Evolutionary conservation across 2,113 vertebrate species (phyloP), one percentile per base, ranked within the genome.

Genomic region (Sapayoa aenigma): DNA sequence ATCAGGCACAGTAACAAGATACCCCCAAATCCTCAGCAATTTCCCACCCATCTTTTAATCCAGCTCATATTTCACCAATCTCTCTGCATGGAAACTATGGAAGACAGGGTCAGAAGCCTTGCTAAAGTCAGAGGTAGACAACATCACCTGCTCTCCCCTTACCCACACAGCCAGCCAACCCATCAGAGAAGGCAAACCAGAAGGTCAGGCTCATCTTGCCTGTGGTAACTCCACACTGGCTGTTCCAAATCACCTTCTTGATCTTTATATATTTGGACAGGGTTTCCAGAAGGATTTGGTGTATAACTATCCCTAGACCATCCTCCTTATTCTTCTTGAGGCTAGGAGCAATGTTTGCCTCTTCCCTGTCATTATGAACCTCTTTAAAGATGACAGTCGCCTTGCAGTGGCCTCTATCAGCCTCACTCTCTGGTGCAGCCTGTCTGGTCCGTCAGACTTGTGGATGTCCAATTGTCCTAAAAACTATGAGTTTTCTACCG

Each of bases 361-460:
- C 58, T 52, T 72, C 82, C 27, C 30, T 59, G 27, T 39, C 30
- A n/a, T 4, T 55, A 35, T 67, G 39, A 94, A 46, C 20, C 42
- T 79, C 71, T 53, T 4, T 25, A 24, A 93, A 39, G 41, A 5
- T 12, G 37, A 27, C 18, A 76, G 18, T 2, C 59, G 31, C 37
- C 19, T 53, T 5, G 2, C 33, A 28, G 16, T 41, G 62, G 41
- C 24, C 9, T 44, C 46, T 59, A 35, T 18, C 39, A 67, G 21
- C 52, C 31, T 41, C 24, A 15, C 5, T 42, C 60, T 65, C 31
- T 15, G 11, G 9, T 33, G 15, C 33, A 67, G 12, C 35, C 20
- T 66, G 52, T 33, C 35, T 53, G 18, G 6, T 35, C 7, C 3
- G 0, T 15, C 4, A 0, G 6, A 55, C 30, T 37, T 50, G 4